Evolutionary conservation across 1,140 invertebrate genomes (phyloP), one percentile per base, ranked within the genome.

Genomic region (Phymorhynchus buccinoides): DNA sequence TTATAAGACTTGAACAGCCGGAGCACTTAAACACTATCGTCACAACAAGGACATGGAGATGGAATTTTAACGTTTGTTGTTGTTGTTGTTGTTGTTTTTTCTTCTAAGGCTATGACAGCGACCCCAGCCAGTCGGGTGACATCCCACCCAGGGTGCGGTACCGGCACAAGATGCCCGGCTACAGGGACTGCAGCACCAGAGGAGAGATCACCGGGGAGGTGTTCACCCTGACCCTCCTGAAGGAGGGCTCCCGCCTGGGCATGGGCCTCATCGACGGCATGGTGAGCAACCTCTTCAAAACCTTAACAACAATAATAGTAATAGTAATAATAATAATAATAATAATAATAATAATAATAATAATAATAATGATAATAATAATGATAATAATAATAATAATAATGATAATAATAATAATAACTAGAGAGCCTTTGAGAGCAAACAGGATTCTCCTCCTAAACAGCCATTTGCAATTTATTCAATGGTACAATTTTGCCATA

Each of bases 201-300:
- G 84, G 79, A 16, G 84, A 87, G 14, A 44, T 78, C 75, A 86
- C 83, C 77, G 87, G 85, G 39, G 87, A 88, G 27, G 86, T 89
- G 14, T 84, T 90, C 48, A 77, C 83, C n/a, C 88, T 90, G 30
- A 85, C 82, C n/a, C 85, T 90, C 1, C 68, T 77, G 12, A 89
- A 88, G 68, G 88, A 85, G 27, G 80, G 82, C 9, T 82, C 80
- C 39, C 85, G 87, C 2, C 86, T 90, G 4, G 90, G 90, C 32
- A 86, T 90, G 44, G 90, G 89, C 1, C 84, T 90, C 22, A 89
- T 90, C 3, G 90, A 90, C 79, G 90, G 90, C 12, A 66, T 90
- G 86, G 90, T 90, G 84, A 89, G 89, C 87, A 32, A 79, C 42
- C 9, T 37, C n/a, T n/a, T n/a, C n/a, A n/a, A n/a, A n/a, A n/a